Base-by-base conservation (phyloP, 2,888 invertebrate genomes). In the Taphrorychus bicolor region DNA sequence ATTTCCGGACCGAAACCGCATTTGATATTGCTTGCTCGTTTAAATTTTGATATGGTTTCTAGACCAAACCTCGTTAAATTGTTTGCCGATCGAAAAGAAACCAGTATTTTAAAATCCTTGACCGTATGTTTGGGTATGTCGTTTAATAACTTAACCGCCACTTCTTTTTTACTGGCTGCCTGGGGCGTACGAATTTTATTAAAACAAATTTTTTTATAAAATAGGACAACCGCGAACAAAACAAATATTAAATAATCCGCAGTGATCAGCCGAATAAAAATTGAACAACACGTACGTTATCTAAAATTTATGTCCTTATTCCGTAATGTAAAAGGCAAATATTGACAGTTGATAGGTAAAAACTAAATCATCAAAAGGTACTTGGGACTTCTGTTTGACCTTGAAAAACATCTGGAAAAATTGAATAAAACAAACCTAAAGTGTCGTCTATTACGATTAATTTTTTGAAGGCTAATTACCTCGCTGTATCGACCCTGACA, bases 401-500 rank as follows among this genome's bases (percentile, higher is more conserved):
- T 32, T 32, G 1, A 32, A 32, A 2, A 32, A 2, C 3, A 32
- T 32, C 32, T 9, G 32, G 32, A 32, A 7, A 32, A 23, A 32
- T 32, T 32, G 7, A 11, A 32, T 7, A 1, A 32, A 32, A 32
- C 32, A 32, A 32, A 11, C 32, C 32, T 1, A 32, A 32, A 32
- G 32, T 9, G 11, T 32, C 9, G 11, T 32, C 9, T 32, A 11
- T 32, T 32, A 32, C 32, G 11, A 32, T 32, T 32, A 32, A 32
- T 32, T 32, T 32, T 32, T 32, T 3, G 32, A 32, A 49, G 49
- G 18, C 17, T 49, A 49, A 49, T 49, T 49, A 49, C 49, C 49
- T 49, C 49, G 49, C 11, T 19, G 49, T 5, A 49, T 17, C 18
- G 62, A 45, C 63, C 63, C 56, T 63, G 63, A 48, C 21, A 57